Evolutionary conservation across 2,888 invertebrate genomes (phyloP), one percentile per base, ranked within the genome.

Genomic region (Hemicrepidius hirtus): DNA sequence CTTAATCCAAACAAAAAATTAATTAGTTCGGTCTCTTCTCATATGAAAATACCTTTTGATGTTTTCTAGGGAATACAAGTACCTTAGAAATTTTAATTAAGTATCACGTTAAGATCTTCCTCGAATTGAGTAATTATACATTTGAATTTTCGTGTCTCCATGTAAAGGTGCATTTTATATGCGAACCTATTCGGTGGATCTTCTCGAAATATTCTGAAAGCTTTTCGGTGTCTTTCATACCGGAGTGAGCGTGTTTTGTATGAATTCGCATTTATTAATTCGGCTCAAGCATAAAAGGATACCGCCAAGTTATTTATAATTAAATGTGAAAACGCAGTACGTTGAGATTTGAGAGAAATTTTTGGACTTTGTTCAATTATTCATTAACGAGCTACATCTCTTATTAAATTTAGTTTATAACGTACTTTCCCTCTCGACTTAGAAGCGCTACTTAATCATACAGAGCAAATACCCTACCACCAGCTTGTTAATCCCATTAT

Each of bases 401-500:
- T 67, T 67, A 60, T 62, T 68, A 62, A 57, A 64, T 64, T 46
- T 18, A 70, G 64, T 63, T 70, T 70, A 70, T 57, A 44, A 46
- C 32, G 53, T 46, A 64, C 62, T 70, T 70, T 70, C 69, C 32
- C 63, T 70, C 55, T 64, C 57, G 28, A 68, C 37, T 60, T 50
- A 60, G 59, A 49, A 53, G 63, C 44, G 46, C 44, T 70, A 70
- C 57, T 70, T 70, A 70, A 64, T 70, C 69, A 64, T 70, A 64
- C 63, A 64, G 46, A 70, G 64, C 63, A 57, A 70, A 70, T 70
- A 70, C 63, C 64, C 55, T 70, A 59, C 53, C 32, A 65, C 53
- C 53, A 65, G 55, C 57, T 49, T 64, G 69, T 53, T 69, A 69
- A 69, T 69, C 63, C 69, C 44, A 69, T 69, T 69, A 69, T 69